A percentile compares a stretch with the other conserved stretches of the same genome.
Evolutionary conservation across 1,140 invertebrate genomes (phyloP).

Genomic region (Caenorhabditis remanei): DNA sequence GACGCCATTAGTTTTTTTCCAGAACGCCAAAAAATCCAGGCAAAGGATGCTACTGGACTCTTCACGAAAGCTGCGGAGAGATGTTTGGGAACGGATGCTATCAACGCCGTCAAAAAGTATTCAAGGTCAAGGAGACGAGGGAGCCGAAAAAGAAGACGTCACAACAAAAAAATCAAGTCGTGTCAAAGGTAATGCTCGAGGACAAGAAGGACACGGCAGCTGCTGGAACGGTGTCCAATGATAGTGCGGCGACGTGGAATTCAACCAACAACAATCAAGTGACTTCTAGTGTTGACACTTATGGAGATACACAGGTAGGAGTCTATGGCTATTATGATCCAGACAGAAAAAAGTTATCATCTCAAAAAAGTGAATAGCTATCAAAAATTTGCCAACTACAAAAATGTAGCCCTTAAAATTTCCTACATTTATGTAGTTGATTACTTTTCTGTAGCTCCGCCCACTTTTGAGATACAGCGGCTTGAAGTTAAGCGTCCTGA

Average conservation of each 20-base stretch:
- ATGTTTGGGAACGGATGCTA: conserved; percentile 99
- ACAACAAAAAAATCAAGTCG: conserved; percentile 54
- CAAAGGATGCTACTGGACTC: conserved; percentile 94
- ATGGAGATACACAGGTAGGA: conserved; percentile 12
- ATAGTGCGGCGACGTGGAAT: conserved; percentile 16
- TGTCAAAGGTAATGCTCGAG: conserved; percentile 38
- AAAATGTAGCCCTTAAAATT: neutral
- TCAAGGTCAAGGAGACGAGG: conserved; percentile 82
- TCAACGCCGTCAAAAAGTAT: conserved; percentile 93
- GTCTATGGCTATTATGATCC: no score
- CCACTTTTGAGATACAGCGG: no score
- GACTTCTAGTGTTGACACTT: conserved; percentile 59
- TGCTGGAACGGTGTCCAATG: neutral
- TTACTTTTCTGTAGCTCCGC: no score
- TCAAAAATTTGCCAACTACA: neutral
- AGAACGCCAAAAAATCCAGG: conserved; percentile 96
- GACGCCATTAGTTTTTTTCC: neutral
- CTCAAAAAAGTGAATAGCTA: no score
- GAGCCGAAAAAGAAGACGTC: conserved; percentile 60
- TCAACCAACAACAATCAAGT: conserved; percentile 53
- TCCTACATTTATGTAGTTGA: no score
- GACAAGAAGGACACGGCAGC: conserved; percentile 32
- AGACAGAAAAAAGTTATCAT: no score
- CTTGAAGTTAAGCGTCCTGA: no score
- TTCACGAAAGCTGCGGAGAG: conserved; percentile 97